These are phyloP conservation scores for Acanthisitta chloris DNA, from an alignment of 2,113 vertebrate genomes.

Conservation along the genomic window DNA sequence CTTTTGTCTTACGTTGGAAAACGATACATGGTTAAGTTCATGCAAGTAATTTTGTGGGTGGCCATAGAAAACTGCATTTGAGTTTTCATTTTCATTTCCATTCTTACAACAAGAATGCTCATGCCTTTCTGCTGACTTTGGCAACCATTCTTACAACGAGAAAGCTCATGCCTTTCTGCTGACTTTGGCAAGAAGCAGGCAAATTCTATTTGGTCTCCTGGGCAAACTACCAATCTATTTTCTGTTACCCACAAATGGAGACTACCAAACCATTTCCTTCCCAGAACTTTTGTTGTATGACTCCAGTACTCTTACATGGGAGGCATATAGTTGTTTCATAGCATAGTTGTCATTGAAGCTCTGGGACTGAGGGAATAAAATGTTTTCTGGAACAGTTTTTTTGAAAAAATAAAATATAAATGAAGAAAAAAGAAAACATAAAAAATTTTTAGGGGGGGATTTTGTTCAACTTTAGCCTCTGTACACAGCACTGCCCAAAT, in stretches of 20 bases:
- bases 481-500: not conserved
- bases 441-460: not conserved
- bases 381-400: not conserved
- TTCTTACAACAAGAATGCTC: not conserved
- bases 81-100: not conserved
- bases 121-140: too few relatives aligned
- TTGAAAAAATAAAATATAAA: not conserved
- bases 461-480: not conserved
- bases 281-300: not conserved
- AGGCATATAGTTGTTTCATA: not conserved
- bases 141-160: not conserved
- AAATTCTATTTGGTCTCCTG: not conserved
- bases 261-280: not conserved
- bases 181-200: not conserved
- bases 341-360: not conserved
- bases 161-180: not conserved
- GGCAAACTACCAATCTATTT: not conserved
- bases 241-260: not conserved
- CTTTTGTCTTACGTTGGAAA: not conserved
- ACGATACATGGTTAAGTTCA: not conserved
- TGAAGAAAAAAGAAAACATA: not conserved
- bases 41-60: not conserved
- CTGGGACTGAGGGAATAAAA: not conserved
- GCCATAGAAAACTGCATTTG: not conserved
- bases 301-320: rapidly evolving